Percentiles rank a stretch among this genome's conserved stretches.
Evolutionary conservation across 1,140 invertebrate species (phyloP).

Genomic region (Hesperophylax magnus): DNA sequence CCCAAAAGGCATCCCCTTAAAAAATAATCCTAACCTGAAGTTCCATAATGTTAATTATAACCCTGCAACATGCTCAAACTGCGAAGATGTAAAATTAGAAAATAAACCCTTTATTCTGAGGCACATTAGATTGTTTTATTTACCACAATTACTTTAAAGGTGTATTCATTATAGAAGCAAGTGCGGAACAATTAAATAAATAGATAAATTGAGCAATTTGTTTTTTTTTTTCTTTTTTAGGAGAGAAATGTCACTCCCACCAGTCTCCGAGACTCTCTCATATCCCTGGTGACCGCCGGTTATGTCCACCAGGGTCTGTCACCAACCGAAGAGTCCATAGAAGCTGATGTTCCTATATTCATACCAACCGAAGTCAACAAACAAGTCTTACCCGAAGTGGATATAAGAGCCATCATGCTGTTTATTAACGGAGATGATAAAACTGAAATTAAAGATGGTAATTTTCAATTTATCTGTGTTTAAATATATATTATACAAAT

Average conservation of each 20-base stretch:
- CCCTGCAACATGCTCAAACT: too few relatives aligned
- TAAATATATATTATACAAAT: not conserved
- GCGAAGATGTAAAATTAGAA: too few relatives aligned
- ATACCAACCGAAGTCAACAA: constrained; percentile 53
- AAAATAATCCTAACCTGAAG: too few relatives aligned
- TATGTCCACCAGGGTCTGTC: constrained; percentile 66
- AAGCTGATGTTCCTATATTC: constrained; percentile 62
- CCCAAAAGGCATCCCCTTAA: too few relatives aligned
- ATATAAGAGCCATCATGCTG: constrained; percentile 62
- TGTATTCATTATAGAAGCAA: too few relatives aligned
- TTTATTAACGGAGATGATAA: constrained; percentile 59
- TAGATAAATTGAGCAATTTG: too few relatives aligned
- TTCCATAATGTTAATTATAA: too few relatives aligned
- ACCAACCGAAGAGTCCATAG: constrained; percentile 62
- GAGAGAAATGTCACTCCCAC: constrained; percentile 65
- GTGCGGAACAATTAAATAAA: too few relatives aligned
- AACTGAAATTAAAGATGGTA: constrained; percentile 62
- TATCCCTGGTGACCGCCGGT: constrained; percentile 65
- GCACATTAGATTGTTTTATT: too few relatives aligned
- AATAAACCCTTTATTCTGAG: too few relatives aligned
- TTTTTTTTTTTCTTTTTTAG: constrained; percentile 54
- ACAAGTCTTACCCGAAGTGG: constrained; percentile 67
- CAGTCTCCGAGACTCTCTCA: constrained; percentile 65
- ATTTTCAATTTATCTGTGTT: too few relatives aligned
- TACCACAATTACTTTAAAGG: too few relatives aligned